These are phyloP conservation scores for Escarpia spicata DNA, from an alignment of 2,888 invertebrate species.

Conservation along the genomic window DNA sequence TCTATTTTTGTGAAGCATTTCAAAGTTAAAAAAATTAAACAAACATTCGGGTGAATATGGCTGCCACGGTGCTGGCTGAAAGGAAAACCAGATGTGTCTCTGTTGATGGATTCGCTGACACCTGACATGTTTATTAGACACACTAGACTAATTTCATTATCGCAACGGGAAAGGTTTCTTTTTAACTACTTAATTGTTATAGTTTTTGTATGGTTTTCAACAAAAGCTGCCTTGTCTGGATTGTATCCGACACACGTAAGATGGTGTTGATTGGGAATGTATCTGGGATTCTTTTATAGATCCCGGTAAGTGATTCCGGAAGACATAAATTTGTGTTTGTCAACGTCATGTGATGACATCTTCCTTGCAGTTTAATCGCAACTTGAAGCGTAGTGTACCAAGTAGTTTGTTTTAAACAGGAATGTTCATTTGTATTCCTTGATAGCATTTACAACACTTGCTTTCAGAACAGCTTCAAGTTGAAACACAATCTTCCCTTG, in stretches of 20 bases:
- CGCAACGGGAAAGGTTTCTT: neutral
- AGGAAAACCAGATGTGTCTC: neutral
- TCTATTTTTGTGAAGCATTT: neutral
- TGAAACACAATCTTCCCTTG: too few relatives aligned
- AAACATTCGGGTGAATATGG: neutral
- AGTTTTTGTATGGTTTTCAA: neutral
- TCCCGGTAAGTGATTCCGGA: neutral
- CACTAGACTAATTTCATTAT: neutral
- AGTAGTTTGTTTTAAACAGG: too few relatives aligned
- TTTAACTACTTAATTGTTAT: constrained; percentile 4
- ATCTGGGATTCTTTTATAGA: neutral
- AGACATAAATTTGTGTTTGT: neutral
- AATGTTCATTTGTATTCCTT: too few relatives aligned
- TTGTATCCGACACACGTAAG: neutral
- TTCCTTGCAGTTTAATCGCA: too few relatives aligned
- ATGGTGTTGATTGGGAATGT: neutral
- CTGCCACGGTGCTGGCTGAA: neutral
- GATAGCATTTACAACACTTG: too few relatives aligned
- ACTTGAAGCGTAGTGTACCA: too few relatives aligned
- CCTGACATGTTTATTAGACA: neutral
- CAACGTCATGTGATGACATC: neutral
- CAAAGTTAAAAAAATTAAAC: neutral
- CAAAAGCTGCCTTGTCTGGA: neutral
- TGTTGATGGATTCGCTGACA: neutral
- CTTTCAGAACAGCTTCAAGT: too few relatives aligned